A percentile compares a stretch with the other conserved stretches of the same genome.
Evolutionary conservation across 53 echinoderm and acorn worm genomes (phyloP).

Genomic region (Antedon mediterranea): DNA sequence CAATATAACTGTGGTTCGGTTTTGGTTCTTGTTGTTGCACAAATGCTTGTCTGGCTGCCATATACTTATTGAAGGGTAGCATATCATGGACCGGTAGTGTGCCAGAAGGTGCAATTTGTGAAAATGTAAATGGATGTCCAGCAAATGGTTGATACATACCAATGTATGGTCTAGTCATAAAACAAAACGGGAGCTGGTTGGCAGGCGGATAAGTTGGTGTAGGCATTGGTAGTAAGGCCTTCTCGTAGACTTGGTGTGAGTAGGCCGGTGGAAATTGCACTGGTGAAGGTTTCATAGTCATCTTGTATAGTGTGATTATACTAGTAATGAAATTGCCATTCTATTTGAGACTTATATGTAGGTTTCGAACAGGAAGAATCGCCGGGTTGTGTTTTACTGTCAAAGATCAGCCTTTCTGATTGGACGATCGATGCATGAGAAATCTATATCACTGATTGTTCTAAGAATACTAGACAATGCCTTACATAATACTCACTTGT

Average conservation of each 20-base stretch:
- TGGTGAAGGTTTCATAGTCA: neutral
- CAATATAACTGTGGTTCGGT: constrained; percentile 11
- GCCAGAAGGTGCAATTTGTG: neutral
- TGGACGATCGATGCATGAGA: neutral
- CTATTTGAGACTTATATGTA: neutral
- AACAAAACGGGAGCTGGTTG: neutral
- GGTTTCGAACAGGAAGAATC: neutral
- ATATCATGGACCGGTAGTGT: neutral
- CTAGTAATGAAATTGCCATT: neutral
- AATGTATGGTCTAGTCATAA: neutral
- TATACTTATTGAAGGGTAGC: neutral
- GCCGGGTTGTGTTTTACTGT: neutral
- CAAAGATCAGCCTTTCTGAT: neutral
- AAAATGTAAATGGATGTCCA: neutral
- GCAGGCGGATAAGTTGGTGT: neutral
- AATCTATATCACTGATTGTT: neutral
- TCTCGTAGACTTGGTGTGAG: neutral
- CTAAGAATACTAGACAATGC: neutral
- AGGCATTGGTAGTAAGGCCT: neutral
- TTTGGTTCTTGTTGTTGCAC: constrained; percentile 2
- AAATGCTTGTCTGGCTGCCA: neutral
- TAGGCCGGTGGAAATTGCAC: neutral
- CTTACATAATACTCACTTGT: neutral
- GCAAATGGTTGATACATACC: neutral
- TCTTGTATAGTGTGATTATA: neutral